These are phyloP conservation scores for Tenthredo scrophulariae DNA, from an alignment of 2,888 invertebrate species.

Conservation along the genomic window DNA sequence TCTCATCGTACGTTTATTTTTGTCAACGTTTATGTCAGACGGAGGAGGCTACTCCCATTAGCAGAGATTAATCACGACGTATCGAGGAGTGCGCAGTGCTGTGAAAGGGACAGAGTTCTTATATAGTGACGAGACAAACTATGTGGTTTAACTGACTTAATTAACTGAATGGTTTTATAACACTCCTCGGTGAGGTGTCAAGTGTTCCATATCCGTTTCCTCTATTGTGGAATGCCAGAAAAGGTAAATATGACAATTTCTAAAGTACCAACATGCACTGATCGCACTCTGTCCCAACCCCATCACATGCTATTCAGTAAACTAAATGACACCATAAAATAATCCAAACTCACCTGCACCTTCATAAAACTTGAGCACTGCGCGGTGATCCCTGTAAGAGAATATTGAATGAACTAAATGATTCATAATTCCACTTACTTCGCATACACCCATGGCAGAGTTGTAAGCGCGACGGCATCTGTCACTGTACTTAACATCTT, in stretches of 20 bases:
- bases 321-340: not conserved
- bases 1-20: not conserved
- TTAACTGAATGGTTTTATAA: constrained; percentile 46
- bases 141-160: constrained; percentile 50
- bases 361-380: not conserved
- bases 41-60: not conserved
- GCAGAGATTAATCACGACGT: not conserved
- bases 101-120: constrained; percentile 50
- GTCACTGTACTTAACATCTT: constrained; percentile 26
- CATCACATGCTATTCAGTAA: not conserved
- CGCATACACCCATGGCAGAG: not conserved
- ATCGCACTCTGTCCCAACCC: not conserved
- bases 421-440: not conserved
- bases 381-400: not conserved
- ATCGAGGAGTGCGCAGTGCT: constrained; percentile 52
- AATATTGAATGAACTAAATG: constrained; percentile 14
- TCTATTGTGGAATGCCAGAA: constrained; percentile 74
- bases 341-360: not conserved
- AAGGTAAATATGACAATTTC: constrained; percentile 69
- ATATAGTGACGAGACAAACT: constrained; percentile 45
- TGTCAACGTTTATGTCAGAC: not conserved
- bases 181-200: constrained; percentile 51
- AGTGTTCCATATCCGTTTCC: constrained; percentile 51
- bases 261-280: not conserved
- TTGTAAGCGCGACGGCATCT: constrained; percentile 20